Evolutionary conservation across 2,888 invertebrate species (phyloP), one percentile per base, ranked within the genome.

Genomic region (Drosophila cracens): DNA sequence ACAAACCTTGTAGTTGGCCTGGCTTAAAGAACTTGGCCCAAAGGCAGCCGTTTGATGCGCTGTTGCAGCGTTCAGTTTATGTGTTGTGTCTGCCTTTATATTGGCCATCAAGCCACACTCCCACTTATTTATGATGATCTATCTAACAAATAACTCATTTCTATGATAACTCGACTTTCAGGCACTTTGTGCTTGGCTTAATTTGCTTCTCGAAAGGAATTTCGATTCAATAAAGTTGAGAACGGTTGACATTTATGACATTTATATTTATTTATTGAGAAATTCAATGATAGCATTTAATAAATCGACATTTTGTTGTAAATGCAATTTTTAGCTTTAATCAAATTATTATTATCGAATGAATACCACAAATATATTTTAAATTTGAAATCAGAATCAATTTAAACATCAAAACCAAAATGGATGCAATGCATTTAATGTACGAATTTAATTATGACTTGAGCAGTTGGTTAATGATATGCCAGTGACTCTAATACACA

Each of bases 71-170:
- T 40, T 57, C 18, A 18, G 38, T 38, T 38, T 18, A 38, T 38
- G 33, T 70, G 31, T 40, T 49, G 27, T 71, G 76, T 56, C 27
- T 58, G 51, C 46, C 67, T 70, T 74, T 70, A 63, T 59, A 57
- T 49, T 43, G 43, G n/a, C 33, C 27, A 7, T 29, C 11, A 4
- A 2, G 16, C 46, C 46, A 8, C 43, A 18, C 34, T 21, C 21
- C 18, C 10, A 29, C 54, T 49, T 67, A 67, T 65, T 79, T 63
- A 61, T 46, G 69, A 46, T 75, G 84, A 81, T 81, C 68, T 71
- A 70, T 84, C 67, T 66, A 63, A 64, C 53, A 64, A 75, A 79
- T 72, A 82, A 65, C 82, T 81, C 84, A 79, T 86, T 81, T 82
- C 79, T 82, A 83, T 82, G 82, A 64, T 81, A 81, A 81, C 81